These are phyloP conservation scores for Pyxicephalus adspersus DNA, from an alignment of 2,113 vertebrate species.

Conservation along the genomic window DNA sequence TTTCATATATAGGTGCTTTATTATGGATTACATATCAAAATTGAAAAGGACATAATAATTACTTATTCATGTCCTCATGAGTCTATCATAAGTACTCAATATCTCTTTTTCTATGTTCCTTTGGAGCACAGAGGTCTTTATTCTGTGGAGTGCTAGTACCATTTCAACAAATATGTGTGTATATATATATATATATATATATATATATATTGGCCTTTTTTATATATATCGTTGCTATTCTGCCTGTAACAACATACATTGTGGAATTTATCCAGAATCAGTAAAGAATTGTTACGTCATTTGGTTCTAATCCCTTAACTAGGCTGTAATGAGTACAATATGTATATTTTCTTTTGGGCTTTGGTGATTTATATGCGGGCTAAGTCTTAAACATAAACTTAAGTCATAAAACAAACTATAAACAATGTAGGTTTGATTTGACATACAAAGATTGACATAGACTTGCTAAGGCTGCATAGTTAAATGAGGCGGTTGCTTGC, in stretches of 20 bases:
- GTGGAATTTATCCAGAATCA: slow-evolving; percentile 46
- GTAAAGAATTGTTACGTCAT: slow-evolving; percentile 45
- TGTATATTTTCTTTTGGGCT: slow-evolving; percentile 41
- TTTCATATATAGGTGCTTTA: too few relatives aligned
- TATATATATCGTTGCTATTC: slow-evolving; percentile 16
- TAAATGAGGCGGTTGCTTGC: not conserved
- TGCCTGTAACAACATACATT: slow-evolving; percentile 17
- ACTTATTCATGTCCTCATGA: too few relatives aligned
- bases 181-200: not conserved
- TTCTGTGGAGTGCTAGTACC: too few relatives aligned
- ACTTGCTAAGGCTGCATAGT: slow-evolving; percentile 19
- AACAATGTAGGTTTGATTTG: slow-evolving; percentile 39
- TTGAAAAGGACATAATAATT: too few relatives aligned
- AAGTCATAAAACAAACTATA: slow-evolving; percentile 46
- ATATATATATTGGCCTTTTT: not conserved
- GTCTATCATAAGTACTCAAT: too few relatives aligned
- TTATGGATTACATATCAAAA: too few relatives aligned
- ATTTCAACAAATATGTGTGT: not conserved
- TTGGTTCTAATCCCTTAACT: slow-evolving; percentile 45
- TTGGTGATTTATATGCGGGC: slow-evolving; percentile 37
- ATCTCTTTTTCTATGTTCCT: too few relatives aligned
- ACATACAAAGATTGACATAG: slow-evolving; percentile 18
- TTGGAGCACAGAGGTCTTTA: too few relatives aligned
- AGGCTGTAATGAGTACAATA: slow-evolving; percentile 49
- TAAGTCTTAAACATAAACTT: slow-evolving; percentile 44